Evolutionary conservation across 2,113 vertebrate genomes (phyloP), one percentile per base, ranked within the genome.

Genomic region (Lutjanus erythropterus): DNA sequence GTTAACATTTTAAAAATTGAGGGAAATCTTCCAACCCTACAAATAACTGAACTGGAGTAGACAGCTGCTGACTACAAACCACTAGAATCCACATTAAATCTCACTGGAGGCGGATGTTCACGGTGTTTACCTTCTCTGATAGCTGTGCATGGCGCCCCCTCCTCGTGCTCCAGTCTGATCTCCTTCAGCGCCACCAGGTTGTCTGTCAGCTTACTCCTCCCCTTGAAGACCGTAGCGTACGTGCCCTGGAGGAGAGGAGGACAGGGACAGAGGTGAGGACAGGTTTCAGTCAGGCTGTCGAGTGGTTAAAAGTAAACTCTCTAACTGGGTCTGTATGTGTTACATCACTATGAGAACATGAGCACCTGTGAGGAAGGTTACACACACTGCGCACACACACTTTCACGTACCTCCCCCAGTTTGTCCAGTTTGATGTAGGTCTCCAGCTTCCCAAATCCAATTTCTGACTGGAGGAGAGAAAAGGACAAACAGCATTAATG

Each of bases 381-480:
- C n/a, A n/a, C n/a, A n/a, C n/a, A 67, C 37, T 18, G 35, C 5
- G 23, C 60, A 68, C 44, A 62, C 60, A 67, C 19, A 62, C 62
- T 9, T 29, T 55, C 25, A 93, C 96, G 8, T 92, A 99, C 97
- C 96, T 99, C 97, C 89, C 97, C 97, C 71, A 99, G 97, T 87
- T 99, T 99, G 93, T 98, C 97, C 91, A 99, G 95, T 93, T 99
- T 99, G 91, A 98, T 96, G 87, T 99, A 99, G 14, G 97, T 98
- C 95, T 99, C 97, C 95, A 98, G 96, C 95, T 99, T 99, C 72
- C 97, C 97, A 91, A 99, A 99, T 61, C 97, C 97, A 88, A 99
- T 98, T 94, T 99, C 97, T 78, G 97, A 99, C 97, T 98, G 86
- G 61, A 85, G 60, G 78, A 81, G 61, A 75, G 55, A 83, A 67